These are phyloP conservation scores for Coturnix japonica DNA, from an alignment of 2,113 vertebrate genomes.

Conservation along the genomic window DNA sequence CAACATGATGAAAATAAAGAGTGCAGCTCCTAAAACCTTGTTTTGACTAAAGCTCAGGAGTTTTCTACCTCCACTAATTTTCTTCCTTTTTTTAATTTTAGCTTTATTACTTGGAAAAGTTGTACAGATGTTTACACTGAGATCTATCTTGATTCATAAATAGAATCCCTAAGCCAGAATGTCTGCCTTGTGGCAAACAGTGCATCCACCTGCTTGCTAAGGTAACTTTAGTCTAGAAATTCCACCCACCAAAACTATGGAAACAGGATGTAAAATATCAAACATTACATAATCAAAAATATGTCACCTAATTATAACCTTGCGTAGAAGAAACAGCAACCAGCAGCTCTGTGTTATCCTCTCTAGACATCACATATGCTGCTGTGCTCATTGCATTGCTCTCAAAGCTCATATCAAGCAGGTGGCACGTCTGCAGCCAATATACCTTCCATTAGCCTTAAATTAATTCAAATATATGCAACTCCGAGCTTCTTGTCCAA, in stretches of 20 bases:
- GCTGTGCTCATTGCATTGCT: background rate
- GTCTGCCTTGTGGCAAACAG: background rate
- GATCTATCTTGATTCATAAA: background rate
- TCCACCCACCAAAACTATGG: background rate
- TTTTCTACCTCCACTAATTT: background rate
- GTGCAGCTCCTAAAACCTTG: background rate
- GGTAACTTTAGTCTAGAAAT: constrained; percentile 39
- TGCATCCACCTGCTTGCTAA: background rate
- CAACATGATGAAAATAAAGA: background rate
- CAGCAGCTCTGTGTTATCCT: constrained; percentile 17
- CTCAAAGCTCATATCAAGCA: background rate
- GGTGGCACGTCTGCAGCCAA: background rate
- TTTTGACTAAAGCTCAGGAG: background rate
- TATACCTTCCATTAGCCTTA: background rate
- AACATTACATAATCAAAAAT: constrained; percentile 41
- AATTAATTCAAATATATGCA: background rate
- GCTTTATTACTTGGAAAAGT: background rate
- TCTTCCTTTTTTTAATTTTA: background rate
- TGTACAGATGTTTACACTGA: background rate
- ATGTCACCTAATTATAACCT: background rate
- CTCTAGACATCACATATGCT: background rate
- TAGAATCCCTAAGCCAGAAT: background rate
- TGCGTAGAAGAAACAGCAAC: constrained; percentile 28
- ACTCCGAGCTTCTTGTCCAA: background rate
- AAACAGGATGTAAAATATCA: constrained; percentile 42